phyloP scores from a whole-genome alignment of 1,140 invertebrate genomes.

The Listronotus bonariensis region DNA sequence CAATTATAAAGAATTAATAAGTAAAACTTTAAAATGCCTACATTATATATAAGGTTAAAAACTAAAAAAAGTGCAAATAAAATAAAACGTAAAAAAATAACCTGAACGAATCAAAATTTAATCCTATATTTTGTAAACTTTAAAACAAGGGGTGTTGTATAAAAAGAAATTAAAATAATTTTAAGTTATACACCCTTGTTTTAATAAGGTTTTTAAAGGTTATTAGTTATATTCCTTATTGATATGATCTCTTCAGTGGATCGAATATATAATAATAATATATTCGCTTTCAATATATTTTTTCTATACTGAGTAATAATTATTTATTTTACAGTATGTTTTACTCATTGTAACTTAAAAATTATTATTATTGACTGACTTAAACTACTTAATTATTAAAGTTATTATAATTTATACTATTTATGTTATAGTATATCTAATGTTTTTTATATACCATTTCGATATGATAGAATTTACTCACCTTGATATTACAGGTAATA shows the following conservation, averaged over 20 bases:
- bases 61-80: neutral
- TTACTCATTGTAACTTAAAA: conserved; percentile 2
- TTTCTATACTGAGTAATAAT: conserved; percentile 12
- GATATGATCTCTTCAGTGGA: neutral
- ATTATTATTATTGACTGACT: conserved; percentile 27
- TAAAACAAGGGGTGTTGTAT: too few species aligned
- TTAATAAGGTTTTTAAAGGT: neutral
- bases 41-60: neutral
- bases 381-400: conserved; percentile 23
- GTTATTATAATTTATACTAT: conserved; percentile 8
- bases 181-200: too few species aligned
- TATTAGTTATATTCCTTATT: conserved; percentile 3
- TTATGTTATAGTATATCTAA: conserved; percentile 7
- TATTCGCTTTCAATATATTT: neutral
- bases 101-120: too few species aligned
- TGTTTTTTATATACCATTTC: too few species aligned
- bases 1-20: neutral
- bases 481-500: too few species aligned
- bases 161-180: too few species aligned
- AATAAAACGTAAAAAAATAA: conserved; percentile 2
- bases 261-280: neutral
- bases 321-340: conserved; percentile 9
- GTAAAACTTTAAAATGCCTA: neutral
- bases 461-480: too few species aligned
- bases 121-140: too few species aligned